Evolutionary conservation across 2,888 invertebrate species (phyloP).

Genomic region (Tipula vernalis): DNA sequence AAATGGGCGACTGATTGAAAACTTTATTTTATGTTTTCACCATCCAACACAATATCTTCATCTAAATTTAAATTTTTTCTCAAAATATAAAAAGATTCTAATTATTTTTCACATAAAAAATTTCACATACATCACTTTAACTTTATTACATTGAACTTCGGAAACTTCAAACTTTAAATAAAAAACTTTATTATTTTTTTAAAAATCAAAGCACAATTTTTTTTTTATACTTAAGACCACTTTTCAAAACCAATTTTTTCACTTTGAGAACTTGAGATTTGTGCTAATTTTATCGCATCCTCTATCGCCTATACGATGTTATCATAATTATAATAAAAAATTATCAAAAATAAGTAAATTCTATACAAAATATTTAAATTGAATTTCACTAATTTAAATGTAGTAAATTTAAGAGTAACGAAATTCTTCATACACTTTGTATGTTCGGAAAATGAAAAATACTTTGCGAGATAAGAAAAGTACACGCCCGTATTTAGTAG

Average conservation of each 20-base stretch:
- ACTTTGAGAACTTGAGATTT: neutral
- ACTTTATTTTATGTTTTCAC: neutral
- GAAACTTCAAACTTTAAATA: neutral
- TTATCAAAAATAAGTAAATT: neutral
- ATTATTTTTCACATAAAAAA: neutral
- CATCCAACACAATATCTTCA: neutral
- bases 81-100: no score
- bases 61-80: no score
- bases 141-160: neutral
- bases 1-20: neutral
- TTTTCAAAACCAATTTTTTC: neutral
- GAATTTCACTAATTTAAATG: neutral
- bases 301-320: neutral
- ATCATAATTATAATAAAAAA: neutral
- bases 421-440: neutral
- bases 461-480: neutral
- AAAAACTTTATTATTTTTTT: neutral
- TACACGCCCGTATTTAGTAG: neutral
- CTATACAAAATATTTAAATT: neutral
- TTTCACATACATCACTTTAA: neutral
- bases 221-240: neutral
- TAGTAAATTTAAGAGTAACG: neutral
- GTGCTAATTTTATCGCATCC: neutral
- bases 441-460: neutral
- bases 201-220: neutral